Evolutionary conservation across 2,113 vertebrate species (phyloP).

Genomic region (Setophaga petechia): DNA sequence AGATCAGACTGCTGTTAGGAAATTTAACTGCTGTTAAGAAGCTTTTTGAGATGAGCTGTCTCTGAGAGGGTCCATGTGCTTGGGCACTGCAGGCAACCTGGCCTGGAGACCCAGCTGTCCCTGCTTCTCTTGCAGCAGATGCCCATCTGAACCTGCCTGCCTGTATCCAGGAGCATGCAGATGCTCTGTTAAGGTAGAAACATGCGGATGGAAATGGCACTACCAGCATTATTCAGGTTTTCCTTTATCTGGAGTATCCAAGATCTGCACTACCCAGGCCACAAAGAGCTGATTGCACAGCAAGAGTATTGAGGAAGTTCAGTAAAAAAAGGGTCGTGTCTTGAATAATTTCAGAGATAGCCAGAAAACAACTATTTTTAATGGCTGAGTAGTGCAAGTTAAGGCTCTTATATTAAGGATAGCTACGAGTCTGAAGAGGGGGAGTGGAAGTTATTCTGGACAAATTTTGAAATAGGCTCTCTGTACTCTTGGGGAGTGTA

Average conservation of each 20-base stretch:
- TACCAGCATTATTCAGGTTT: background rate
- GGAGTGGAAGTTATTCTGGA: background rate
- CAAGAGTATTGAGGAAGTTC: background rate
- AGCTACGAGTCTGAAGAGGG: background rate
- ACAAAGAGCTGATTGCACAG: rapidly evolving
- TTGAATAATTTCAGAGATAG: background rate
- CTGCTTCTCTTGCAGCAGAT: background rate
- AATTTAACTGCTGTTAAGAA: background rate
- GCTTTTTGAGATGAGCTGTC: background rate
- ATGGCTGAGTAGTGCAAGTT: background rate
- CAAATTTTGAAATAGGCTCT: background rate
- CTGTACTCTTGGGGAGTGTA: background rate
- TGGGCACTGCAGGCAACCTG: background rate
- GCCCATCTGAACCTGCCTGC: background rate
- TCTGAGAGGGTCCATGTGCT: background rate
- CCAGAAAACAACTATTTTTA: background rate
- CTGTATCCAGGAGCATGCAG: background rate
- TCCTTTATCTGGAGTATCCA: background rate
- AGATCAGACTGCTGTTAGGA: background rate
- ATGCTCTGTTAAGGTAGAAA: background rate
- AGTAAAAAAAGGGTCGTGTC: background rate
- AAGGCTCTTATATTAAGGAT: background rate
- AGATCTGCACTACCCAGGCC: background rate
- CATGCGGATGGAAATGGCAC: background rate
- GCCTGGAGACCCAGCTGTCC: background rate